These are phyloP conservation scores for Steatocranus sp. DNA, from an alignment of 2,797 vertebrate genomes.

Conservation along the genomic window DNA sequence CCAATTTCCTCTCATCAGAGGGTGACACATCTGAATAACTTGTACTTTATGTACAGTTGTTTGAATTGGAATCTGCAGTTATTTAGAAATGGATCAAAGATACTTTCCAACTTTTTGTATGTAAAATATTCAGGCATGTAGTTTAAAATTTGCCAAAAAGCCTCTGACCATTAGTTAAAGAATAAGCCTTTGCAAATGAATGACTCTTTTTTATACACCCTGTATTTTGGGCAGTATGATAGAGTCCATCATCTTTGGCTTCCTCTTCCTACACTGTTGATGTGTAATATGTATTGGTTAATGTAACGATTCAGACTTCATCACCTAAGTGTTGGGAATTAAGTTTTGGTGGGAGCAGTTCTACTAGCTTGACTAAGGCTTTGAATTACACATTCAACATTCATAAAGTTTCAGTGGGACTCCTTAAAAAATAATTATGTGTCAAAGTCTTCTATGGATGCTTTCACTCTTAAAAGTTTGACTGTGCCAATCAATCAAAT, in stretches of 20 bases:
- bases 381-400: neutral
- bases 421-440: conserved; percentile 15
- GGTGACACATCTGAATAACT: neutral
- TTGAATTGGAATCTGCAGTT: neutral
- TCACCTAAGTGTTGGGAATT: neutral
- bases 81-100: neutral
- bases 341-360: neutral
- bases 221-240: neutral
- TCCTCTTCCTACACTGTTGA: neutral
- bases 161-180: neutral
- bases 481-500: conserved; percentile 53
- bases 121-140: neutral
- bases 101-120: neutral
- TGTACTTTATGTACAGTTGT: neutral
- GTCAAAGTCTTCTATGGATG: conserved; percentile 7
- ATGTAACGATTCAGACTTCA: neutral
- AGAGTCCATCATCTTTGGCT: neutral
- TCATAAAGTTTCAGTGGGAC: neutral
- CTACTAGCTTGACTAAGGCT: neutral
- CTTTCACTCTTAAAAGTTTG: conserved; percentile 38
- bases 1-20: neutral
- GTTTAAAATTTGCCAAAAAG: neutral
- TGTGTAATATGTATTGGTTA: neutral
- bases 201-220: neutral
- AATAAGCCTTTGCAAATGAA: neutral